Percentiles rank a stretch among this genome's conserved stretches.
Evolutionary conservation across 2,113 vertebrate genomes (phyloP).

Genomic region (Ahaetulla prasina): DNA sequence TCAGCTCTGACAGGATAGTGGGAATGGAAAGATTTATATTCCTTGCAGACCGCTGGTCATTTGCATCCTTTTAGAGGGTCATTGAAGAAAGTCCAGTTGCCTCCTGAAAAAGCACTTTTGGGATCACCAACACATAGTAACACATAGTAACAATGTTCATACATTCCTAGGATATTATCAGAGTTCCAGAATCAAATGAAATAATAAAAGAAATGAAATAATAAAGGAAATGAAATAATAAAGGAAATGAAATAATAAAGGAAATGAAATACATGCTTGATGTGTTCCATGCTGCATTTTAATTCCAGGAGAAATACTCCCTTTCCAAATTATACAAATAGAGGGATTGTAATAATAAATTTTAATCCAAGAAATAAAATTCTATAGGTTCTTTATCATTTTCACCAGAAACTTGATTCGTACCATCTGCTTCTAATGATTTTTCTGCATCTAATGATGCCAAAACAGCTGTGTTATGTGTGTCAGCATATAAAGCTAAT

Average conservation of each 20-base stretch:
- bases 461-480: neutral
- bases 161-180: neutral
- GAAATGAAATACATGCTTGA: neutral
- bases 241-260: neutral
- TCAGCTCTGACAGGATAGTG: too few relatives aligned
- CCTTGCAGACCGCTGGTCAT: too few relatives aligned
- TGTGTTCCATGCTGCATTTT: neutral
- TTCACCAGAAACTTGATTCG: neutral
- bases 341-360: neutral
- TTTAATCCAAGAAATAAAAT: neutral
- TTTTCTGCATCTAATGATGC: neutral
- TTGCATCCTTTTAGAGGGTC: too few relatives aligned
- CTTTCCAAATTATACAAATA: neutral
- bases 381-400: neutral
- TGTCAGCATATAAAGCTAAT: neutral
- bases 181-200: neutral
- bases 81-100: too few relatives aligned
- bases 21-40: too few relatives aligned
- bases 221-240: neutral
- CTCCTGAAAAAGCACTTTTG: too few relatives aligned
- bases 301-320: neutral
- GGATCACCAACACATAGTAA: too few relatives aligned
- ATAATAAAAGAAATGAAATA: neutral
- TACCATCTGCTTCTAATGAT: neutral
- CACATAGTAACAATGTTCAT: neutral